A percentile compares a stretch with the other conserved stretches of the same genome.
phyloP scores from a whole-genome alignment of 2,113 vertebrate genomes.

The Lophius piscatorius region DNA sequence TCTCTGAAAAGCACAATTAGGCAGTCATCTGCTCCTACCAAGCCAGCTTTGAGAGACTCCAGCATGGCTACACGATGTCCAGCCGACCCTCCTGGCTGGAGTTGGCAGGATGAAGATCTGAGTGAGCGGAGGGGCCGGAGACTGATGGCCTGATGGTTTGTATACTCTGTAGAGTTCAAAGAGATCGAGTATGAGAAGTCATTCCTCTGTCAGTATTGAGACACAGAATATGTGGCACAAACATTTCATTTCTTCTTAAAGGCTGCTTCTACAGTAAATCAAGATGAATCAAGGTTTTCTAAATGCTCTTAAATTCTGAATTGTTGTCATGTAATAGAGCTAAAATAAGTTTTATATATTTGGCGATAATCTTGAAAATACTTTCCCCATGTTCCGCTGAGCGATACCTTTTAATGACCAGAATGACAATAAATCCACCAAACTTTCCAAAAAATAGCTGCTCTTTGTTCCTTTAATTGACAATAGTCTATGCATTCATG shows the following conservation, averaged over 20 bases:
- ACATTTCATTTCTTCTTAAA: background rate
- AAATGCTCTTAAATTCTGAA: background rate
- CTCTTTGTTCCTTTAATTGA: constrained; percentile 6
- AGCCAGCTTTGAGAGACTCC: constrained; percentile 87
- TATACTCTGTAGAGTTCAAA: constrained; percentile 6
- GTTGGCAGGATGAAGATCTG: constrained; percentile 52
- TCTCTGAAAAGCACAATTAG: constrained; percentile 93
- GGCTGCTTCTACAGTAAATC: background rate
- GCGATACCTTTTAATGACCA: background rate
- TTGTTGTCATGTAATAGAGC: background rate
- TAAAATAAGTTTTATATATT: background rate
- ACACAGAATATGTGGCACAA: constrained; percentile 13
- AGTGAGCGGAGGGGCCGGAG: constrained; percentile 18
- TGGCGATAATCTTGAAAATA: background rate
- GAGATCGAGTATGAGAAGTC: constrained; percentile 2
- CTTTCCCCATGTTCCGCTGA: background rate
- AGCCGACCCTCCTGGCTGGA: constrained; percentile 84
- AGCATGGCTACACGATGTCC: constrained; percentile 90
- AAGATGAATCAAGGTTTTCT: background rate
- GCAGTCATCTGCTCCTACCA: constrained; percentile 91
- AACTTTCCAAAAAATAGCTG: constrained; percentile 1
- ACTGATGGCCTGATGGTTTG: constrained; percentile 14
- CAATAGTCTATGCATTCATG: no score
- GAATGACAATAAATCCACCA: constrained; percentile 27
- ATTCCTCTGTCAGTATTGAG: background rate